These are phyloP conservation scores for Sterrhoptilus dennistouni DNA, from an alignment of 2,113 vertebrate species.

Conservation along the genomic window DNA sequence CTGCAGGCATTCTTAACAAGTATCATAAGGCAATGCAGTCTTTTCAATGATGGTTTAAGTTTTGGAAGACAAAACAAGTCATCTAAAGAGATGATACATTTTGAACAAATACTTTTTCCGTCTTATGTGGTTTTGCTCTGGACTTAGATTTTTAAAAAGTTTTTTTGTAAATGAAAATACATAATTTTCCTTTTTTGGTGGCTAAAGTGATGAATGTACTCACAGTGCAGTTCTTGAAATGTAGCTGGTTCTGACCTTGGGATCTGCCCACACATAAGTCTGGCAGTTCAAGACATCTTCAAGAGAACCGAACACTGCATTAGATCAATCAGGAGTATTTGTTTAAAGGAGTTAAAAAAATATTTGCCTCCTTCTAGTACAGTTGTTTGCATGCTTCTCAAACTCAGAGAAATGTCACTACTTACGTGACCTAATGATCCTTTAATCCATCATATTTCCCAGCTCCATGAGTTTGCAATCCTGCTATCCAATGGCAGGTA, in stretches of 20 bases:
- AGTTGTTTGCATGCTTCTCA: not conserved
- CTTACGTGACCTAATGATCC: not conserved
- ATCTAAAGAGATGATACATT: not conserved
- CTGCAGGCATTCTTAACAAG: not conserved
- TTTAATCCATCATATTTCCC: not conserved
- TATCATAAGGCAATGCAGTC: not conserved
- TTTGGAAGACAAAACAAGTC: not conserved
- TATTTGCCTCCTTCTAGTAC: not conserved
- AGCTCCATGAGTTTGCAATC: not conserved
- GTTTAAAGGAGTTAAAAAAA: not conserved
- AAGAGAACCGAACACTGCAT: not conserved
- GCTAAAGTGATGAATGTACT: not conserved
- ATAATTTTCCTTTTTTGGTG: not conserved
- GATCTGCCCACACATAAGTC: not conserved
- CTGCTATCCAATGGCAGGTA: not conserved
- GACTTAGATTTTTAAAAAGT: fast-evolving
- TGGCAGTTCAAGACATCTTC: not conserved
- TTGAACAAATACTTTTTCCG: not conserved
- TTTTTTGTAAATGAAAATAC: not conserved
- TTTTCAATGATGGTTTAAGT: not conserved
- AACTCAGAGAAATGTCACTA: not conserved
- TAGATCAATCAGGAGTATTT: not conserved
- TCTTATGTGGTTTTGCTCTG: not conserved
- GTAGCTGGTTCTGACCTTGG: not conserved
- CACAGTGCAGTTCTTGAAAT: not conserved